phyloP scores from a whole-genome alignment of 1,140 invertebrate species.

The Camponotus vicinus region DNA sequence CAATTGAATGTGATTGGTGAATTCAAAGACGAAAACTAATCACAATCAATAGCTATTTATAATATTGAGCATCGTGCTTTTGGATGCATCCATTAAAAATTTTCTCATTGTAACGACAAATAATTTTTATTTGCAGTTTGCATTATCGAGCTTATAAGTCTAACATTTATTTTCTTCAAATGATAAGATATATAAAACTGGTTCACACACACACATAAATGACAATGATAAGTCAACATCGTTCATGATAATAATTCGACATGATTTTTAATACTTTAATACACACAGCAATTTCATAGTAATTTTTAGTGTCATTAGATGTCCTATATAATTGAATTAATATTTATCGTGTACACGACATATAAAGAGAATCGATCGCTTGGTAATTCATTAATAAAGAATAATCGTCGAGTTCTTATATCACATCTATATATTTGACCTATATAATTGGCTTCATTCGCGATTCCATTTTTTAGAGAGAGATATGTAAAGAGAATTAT shows the following conservation, averaged over 20 bases:
- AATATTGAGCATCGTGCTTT: too few relatives aligned
- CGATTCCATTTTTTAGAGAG: background rate
- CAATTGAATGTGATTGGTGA: too few relatives aligned
- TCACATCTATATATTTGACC: too few relatives aligned
- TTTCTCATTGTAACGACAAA: background rate
- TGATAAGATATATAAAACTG: slow-evolving; percentile 14
- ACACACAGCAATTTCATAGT: background rate
- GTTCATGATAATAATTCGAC: background rate
- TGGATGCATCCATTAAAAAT: background rate
- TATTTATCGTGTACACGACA: background rate
- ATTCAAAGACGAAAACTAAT: too few relatives aligned
- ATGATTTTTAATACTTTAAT: background rate
- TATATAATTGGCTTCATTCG: too few relatives aligned
- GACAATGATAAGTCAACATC: background rate
- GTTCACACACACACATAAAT: background rate
- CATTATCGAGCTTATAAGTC: background rate
- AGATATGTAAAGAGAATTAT: too few relatives aligned
- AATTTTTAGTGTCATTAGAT: background rate
- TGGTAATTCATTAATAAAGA: background rate
- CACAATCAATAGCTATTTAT: too few relatives aligned
- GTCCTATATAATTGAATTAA: background rate
- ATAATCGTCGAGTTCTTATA: background rate
- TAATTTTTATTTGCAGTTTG: background rate
- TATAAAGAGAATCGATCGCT: background rate
- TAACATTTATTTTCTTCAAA: slow-evolving; percentile 1